phyloP scores from a whole-genome alignment of 2,113 vertebrate genomes.

The Alethe diademata region DNA sequence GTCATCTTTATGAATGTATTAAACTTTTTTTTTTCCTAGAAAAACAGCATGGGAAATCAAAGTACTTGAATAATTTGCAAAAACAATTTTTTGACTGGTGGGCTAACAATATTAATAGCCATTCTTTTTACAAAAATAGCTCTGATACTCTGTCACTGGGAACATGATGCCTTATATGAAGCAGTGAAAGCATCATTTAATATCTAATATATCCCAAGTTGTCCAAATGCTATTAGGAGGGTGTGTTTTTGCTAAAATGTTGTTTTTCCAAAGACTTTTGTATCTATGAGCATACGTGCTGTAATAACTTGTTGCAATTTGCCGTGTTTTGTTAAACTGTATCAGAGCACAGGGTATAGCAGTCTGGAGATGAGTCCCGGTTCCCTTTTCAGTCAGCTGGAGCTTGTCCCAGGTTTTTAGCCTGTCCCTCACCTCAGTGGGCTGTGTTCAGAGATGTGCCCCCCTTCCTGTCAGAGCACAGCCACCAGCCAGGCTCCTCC shows the following conservation, averaged over 20 bases:
- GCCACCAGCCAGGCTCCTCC: background rate
- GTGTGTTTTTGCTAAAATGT: background rate
- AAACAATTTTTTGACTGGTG: background rate
- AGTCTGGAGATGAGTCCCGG: background rate
- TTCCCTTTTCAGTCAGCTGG: background rate
- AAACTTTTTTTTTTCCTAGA: background rate
- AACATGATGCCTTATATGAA: background rate
- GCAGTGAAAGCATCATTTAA: background rate
- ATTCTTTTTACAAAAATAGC: background rate
- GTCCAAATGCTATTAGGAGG: background rate
- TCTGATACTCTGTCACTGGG: background rate
- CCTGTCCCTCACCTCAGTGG: background rate
- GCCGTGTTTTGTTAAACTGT: background rate
- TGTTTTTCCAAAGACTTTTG: background rate
- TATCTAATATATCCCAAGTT: background rate
- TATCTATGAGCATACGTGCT: background rate
- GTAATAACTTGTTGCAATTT: background rate
- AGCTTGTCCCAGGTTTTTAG: background rate
- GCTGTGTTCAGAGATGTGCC: background rate
- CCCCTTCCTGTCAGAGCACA: background rate
- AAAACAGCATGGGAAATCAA: background rate
- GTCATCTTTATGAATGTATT: background rate
- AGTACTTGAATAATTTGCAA: background rate
- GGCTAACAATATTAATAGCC: background rate
- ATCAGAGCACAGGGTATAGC: accelerated